Percentiles rank a stretch among this genome's conserved stretches.
These are phyloP conservation scores for Epizoanthus stellaris DNA, from an alignment of 92 coral and sea anemone genomes.

Conservation along the genomic window DNA sequence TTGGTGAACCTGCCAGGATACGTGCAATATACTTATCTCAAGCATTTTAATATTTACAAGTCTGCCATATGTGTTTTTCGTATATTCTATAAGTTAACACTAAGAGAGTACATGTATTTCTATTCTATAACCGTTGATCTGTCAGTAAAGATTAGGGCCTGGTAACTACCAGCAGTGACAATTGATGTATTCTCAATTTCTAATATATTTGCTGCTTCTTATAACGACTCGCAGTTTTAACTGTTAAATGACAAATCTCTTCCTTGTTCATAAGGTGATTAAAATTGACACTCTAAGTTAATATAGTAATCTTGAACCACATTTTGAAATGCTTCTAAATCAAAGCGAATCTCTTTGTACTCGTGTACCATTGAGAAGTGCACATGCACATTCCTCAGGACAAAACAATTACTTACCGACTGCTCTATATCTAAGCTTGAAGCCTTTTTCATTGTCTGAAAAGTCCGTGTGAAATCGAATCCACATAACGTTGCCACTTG, in stretches of 20 bases:
- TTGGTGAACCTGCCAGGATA: not conserved
- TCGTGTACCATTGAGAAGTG: not conserved
- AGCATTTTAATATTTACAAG: not conserved
- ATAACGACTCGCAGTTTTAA: too few relatives aligned
- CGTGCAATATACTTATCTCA: not conserved
- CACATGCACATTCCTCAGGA: not conserved
- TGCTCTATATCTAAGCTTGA: conserved; percentile 66
- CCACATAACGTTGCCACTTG: conserved; percentile 80
- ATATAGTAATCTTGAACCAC: too few relatives aligned
- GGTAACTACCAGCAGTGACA: too few relatives aligned
- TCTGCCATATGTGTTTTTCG: not conserved
- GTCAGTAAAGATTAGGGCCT: too few relatives aligned
- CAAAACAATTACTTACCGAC: conserved; percentile 42
- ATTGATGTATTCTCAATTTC: too few relatives aligned
- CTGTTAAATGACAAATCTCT: too few relatives aligned
- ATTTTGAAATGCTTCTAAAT: not conserved
- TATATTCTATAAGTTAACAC: too few relatives aligned
- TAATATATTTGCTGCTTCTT: too few relatives aligned
- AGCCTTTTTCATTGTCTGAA: conserved; percentile 54
- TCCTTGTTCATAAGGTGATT: too few relatives aligned
- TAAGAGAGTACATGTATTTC: too few relatives aligned
- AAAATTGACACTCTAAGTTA: too few relatives aligned
- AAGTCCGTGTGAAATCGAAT: conserved; percentile 63
- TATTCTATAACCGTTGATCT: too few relatives aligned
- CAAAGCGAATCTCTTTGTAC: not conserved